Evolutionary conservation across 2,113 vertebrate genomes (phyloP), one percentile per base, ranked within the genome.

Genomic region (Addax nasomaculatus): DNA sequence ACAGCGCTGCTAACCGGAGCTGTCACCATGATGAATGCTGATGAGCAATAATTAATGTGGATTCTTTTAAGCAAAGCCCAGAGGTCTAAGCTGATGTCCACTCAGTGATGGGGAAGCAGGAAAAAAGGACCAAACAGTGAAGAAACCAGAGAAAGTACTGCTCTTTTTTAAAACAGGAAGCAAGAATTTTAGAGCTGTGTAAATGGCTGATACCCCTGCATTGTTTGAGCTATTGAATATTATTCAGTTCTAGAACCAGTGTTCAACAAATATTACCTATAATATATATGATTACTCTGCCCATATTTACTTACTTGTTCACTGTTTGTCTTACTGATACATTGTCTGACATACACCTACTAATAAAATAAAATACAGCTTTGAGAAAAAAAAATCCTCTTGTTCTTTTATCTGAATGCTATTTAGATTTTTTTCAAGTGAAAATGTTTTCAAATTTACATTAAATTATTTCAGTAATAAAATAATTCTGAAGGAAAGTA

Each of bases 21-120:
- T 98, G 98, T 98, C 98, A 98, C 79, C 86, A 39, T 98, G 98
- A 98, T 98, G 97, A 98, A 98, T 98, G 98, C 80, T 99, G 98
- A 98, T 98, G 98, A 98, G 97, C 51, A 89, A 76, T 98, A 98
- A 99, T 98, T 98, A 98, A 99, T 97, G 97, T 91, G 57, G 85
- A 97, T 97, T 92, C 97, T 98, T 98, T 98, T 85, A 96, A 95
- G 98, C 94, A 98, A 97, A 95, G 39, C 97, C 94, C 96, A 70
- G 53, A 97, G 90, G 92, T 96, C 98, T 90, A n/a, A 87, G 64
- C 55, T 51, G 60, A 73, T 95, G 96, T 64, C 95, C 95, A 78
- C 95, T 96, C 79, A 88, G 86, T 97, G 93, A 76, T 89, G 81
- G 55, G 45, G 30, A 93, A 80, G 88, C 47, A 91, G 25, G 85